Evolutionary conservation across 2,888 invertebrate genomes (phyloP).

Genomic region (Acheta domesticus): DNA sequence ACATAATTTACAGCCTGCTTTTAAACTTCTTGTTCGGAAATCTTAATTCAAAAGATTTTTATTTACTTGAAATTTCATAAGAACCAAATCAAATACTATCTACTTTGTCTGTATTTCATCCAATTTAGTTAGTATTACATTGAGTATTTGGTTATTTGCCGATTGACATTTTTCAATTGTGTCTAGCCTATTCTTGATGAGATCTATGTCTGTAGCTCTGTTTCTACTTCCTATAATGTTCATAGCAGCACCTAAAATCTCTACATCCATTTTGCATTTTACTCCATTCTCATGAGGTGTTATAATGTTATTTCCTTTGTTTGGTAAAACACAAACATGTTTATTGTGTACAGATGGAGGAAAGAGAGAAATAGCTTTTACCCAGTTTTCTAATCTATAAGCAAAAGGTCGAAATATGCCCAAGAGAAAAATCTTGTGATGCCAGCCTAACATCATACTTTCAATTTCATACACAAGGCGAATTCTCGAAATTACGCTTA

Average conservation of each 20-base stretch:
- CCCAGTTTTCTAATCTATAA: too few species aligned
- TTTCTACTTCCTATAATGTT: constrained; percentile 4
- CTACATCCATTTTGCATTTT: background rate
- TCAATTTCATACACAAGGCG: constrained; percentile 18
- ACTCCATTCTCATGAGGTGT: background rate
- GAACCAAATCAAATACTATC: too few species aligned
- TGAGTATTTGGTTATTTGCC: background rate
- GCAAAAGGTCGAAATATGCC: background rate
- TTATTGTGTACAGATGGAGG: background rate
- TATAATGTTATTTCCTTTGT: background rate
- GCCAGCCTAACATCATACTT: background rate
- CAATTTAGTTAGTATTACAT: background rate
- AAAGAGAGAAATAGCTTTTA: too few species aligned
- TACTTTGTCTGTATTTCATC: background rate
- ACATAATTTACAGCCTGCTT: too few species aligned
- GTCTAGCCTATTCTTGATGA: background rate
- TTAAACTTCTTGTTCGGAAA: too few species aligned
- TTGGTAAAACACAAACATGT: background rate
- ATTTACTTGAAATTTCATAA: too few species aligned
- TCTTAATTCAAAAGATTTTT: too few species aligned
- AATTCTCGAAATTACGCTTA: constrained; percentile 20
- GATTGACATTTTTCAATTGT: background rate
- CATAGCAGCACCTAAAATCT: background rate
- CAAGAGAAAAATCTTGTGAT: background rate
- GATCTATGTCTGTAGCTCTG: background rate